Percentiles rank a stretch among this genome's conserved stretches.
Conservation (phyloP, 2,797 vertebrate genomes). For the Macrochelys suwanniensis region DNA sequence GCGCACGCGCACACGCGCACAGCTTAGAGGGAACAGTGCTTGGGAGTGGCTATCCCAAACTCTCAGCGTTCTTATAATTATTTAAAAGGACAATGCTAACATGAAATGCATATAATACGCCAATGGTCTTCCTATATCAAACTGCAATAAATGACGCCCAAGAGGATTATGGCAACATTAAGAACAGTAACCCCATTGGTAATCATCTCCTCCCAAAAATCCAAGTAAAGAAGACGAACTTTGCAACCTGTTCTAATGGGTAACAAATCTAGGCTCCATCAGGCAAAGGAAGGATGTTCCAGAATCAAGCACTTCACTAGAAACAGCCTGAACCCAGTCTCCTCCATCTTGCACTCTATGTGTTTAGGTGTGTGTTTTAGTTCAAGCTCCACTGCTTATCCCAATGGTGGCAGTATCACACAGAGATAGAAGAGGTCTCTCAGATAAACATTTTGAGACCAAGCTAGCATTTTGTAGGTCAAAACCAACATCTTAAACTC, state of each 20-base stretch:
- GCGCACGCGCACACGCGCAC: too few species aligned
- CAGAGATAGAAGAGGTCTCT: background rate
- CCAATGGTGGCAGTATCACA: background rate
- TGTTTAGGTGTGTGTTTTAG: background rate
- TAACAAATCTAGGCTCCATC: background rate
- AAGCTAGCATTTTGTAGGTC: background rate
- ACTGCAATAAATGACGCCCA: background rate
- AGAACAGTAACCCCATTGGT: background rate
- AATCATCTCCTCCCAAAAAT: background rate
- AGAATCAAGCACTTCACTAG: background rate
- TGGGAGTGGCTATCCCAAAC: background rate
- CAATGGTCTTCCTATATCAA: background rate
- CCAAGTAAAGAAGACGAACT: background rate
- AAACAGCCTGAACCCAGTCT: background rate
- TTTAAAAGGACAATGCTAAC: background rate
- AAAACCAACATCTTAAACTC: background rate
- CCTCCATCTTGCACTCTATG: background rate
- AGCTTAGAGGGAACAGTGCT: too few species aligned
- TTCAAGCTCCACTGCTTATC: background rate
- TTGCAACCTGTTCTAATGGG: background rate
- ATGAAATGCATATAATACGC: background rate
- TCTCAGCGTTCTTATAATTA: background rate
- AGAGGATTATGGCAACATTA: background rate
- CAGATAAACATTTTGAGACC: background rate
- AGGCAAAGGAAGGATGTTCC: background rate